A percentile compares a stretch with the other conserved stretches of the same genome.
phyloP scores from a whole-genome alignment of 2,797 vertebrate species.

The Anas georgica region DNA sequence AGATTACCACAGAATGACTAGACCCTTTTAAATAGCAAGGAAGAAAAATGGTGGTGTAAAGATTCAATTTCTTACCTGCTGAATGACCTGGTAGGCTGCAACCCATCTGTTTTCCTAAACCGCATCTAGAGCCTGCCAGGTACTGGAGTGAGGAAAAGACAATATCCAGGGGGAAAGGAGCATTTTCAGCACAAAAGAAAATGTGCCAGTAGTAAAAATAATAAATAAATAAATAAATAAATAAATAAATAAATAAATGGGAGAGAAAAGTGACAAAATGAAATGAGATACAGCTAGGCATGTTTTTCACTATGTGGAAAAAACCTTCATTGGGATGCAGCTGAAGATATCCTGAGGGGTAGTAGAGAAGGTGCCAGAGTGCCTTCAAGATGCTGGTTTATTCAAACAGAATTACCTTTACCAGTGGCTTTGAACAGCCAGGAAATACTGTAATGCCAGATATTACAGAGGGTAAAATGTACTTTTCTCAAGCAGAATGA shows the following conservation, averaged over 20 bases:
- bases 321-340: background rate
- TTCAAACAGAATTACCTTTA: background rate
- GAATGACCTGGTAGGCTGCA: background rate
- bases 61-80: background rate
- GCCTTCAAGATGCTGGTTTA: background rate
- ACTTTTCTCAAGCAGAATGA: background rate
- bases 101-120: constrained; percentile 26
- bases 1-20: background rate
- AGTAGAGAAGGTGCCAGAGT: background rate
- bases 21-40: background rate
- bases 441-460: background rate
- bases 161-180: background rate
- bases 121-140: background rate
- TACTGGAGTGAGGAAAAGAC: background rate
- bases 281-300: background rate
- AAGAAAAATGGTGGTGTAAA: constrained; percentile 23
- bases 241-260: background rate
- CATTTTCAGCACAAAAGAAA: background rate
- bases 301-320: background rate
- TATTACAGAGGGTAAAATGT: background rate
- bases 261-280: background rate
- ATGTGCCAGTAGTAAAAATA: background rate
- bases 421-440: background rate
- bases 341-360: background rate
- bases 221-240: background rate